A percentile compares a stretch with the other conserved stretches of the same genome.
phyloP scores from a whole-genome alignment of 2,888 invertebrate genomes.

The Tuta absoluta region DNA sequence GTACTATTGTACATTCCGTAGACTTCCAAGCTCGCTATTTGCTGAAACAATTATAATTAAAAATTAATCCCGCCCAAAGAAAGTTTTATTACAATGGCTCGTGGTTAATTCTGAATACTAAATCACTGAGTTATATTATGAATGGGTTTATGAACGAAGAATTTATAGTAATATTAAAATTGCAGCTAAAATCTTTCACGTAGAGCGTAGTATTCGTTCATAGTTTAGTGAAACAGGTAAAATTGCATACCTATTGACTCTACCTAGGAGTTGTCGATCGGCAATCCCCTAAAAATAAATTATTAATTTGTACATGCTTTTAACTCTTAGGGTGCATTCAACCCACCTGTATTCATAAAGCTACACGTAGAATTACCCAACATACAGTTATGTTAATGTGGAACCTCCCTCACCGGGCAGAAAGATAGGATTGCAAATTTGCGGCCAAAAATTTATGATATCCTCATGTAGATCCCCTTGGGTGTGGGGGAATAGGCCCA shows the following conservation, averaged over 20 bases:
- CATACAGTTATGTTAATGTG: conserved; percentile 78
- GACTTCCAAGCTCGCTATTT: conserved; percentile 57
- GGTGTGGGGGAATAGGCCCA: conserved; percentile 73
- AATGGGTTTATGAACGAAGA: not conserved
- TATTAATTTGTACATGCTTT: conserved; percentile 13
- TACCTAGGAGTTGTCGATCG: no score
- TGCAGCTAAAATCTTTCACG: not conserved
- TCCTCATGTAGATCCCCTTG: conserved; percentile 66
- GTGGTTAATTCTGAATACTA: conserved; percentile 47
- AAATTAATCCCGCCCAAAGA: conserved; percentile 66
- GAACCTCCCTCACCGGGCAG: conserved; percentile 69
- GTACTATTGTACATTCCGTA: conserved; percentile 1
- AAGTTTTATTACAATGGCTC: conserved; percentile 55
- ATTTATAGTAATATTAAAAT: not conserved
- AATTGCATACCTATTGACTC: no score
- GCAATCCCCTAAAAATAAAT: conserved; percentile 7
- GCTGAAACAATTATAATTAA: conserved; percentile 75
- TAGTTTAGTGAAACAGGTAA: no score
- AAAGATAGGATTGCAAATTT: conserved; percentile 81
- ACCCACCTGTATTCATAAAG: conserved; percentile 60
- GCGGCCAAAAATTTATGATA: conserved; percentile 79
- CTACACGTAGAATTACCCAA: conserved; percentile 67
- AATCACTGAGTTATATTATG: conserved; percentile 28
- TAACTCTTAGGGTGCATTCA: not conserved
- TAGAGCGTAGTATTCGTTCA: no score